Base-by-base conservation (phyloP, 2,797 vertebrate species). In the Odontamblyopus lacepedii region DNA sequence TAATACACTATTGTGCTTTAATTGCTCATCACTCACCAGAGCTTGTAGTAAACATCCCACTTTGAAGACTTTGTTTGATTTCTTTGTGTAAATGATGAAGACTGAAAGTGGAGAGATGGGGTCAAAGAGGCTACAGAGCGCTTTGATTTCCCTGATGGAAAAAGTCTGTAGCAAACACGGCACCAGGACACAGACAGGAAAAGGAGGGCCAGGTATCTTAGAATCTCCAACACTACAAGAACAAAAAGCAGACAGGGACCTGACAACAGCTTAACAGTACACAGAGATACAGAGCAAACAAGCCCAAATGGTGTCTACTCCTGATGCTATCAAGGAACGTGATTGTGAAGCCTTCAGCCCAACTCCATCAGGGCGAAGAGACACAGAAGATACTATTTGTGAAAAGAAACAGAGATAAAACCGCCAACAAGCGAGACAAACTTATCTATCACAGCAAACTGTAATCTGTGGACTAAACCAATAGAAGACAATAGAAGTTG, bases 401-500 rank as follows among this genome's bases (percentile, higher is more conserved):
- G 80, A 53, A 69, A 76, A 51, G 71, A 27, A 63, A 73, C 70
- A 75, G 74, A 83, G 74, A 85, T 80, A 70, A 84, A 80, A 71
- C 61, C 55, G 27, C 74, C 57, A 71, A 73, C 3, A 27, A 57
- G 23, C 55, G 74, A 71, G 81, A 70, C 61, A 66, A 69, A 74
- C 41, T 70, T 76, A 84, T 83, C 81, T 35, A 18, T 85, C 76
- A 88, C 62, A 67, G 74, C 72, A 81, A 71, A 80, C 60, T 88
- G 85, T 76, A 82, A 61, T 77, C 16, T 12, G 67, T 71, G 67
- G 59, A 82, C 73, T 79, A 85, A 86, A 83, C 82, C 81, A 67
- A 75, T 30, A 29, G 81, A 85, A 83, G 81, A 87, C 81, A 4
- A 78, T 71, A 68, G 72, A 29, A 70, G 69, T 59, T 83, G 78